Evolutionary conservation across 2,113 vertebrate genomes (phyloP), one percentile per base, ranked within the genome.

Genomic region (Sander vitreus): DNA sequence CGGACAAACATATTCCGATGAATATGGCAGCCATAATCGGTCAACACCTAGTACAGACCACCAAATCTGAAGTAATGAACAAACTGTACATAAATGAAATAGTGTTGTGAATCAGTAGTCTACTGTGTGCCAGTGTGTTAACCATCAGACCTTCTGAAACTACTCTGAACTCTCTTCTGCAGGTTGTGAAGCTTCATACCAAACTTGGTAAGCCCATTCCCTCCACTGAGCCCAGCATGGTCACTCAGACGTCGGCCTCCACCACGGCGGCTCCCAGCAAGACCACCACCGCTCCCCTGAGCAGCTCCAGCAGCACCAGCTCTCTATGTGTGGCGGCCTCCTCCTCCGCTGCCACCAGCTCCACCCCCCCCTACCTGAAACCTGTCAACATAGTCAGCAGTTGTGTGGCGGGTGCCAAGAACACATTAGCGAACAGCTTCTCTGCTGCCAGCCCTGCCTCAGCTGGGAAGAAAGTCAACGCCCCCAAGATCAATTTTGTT

Each of bases 141-240:
- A 73, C 5, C 19, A 16, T 48, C 3, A 58, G 13, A 80, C 15
- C 4, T 45, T 7, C n/a, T 65, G 12, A 57, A 47, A 60, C 1
- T 19, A 0, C 21, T 14, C 9, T 69, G 11, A 13, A 18, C 80
- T 75, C 53, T 85, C 77, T 84, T 36, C 11, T 94, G 0, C 67
- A 99, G 98, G 98, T 99, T 78, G 98, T 99, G 73, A 99, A 99
- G 92, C 95, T 99, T 85, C 98, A 99, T 84, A 99, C 98, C 85
- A 99, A 99, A 93, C 97, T 99, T 59, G 98, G 98, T 78, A 99
- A 99, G 90, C 98, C 98, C 60, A 99, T 99, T 95, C 98, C 98
- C 72, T 99, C 98, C 5, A 99, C 97, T 19, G 98, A 99, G 95
- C 98, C 98, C 88, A 99, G 98, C 1, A 96, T 99, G 88, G 96